Evolutionary conservation across 2,797 vertebrate species (phyloP).

Genomic region (Acestrorhynchus altus): DNA sequence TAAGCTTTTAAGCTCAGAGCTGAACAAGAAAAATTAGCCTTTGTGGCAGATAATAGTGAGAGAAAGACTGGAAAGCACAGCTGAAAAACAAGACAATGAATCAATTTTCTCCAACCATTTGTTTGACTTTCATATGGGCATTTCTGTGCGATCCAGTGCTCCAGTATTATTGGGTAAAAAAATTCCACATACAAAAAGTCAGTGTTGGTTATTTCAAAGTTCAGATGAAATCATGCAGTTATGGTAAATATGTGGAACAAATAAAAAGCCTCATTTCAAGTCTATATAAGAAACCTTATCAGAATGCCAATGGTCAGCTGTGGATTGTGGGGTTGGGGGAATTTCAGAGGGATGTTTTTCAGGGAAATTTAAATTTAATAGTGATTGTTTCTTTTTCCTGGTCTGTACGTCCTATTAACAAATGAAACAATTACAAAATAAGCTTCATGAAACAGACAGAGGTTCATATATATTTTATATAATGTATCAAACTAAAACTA

Average conservation of each 20-base stretch:
- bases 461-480: conserved; percentile 84
- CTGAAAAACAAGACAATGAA: conserved; percentile 50
- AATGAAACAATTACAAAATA: conserved; percentile 51
- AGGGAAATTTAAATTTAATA: background rate
- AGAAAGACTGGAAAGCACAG: conserved; percentile 61
- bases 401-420: conserved; percentile 20
- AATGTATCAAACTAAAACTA: conserved; percentile 91
- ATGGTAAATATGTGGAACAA: background rate
- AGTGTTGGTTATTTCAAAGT: background rate
- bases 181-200: background rate
- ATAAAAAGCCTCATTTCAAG: conserved; percentile 21
- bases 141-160: conserved; percentile 14
- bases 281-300: background rate
- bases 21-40: conserved; percentile 67
- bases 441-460: conserved; percentile 63
- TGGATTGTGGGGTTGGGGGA: too few species aligned
- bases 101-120: conserved; percentile 48
- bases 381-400: background rate
- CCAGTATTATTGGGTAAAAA: conserved; percentile 35
- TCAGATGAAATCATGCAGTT: background rate
- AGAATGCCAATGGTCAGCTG: too few species aligned
- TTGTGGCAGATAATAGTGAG: conserved; percentile 69
- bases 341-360: background rate
- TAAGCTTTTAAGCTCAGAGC: conserved; percentile 71
- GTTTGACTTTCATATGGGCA: conserved; percentile 39